Evolutionary conservation across 2,888 invertebrate genomes (phyloP), one percentile per base, ranked within the genome.

Genomic region (Nomada fabriciana): DNA sequence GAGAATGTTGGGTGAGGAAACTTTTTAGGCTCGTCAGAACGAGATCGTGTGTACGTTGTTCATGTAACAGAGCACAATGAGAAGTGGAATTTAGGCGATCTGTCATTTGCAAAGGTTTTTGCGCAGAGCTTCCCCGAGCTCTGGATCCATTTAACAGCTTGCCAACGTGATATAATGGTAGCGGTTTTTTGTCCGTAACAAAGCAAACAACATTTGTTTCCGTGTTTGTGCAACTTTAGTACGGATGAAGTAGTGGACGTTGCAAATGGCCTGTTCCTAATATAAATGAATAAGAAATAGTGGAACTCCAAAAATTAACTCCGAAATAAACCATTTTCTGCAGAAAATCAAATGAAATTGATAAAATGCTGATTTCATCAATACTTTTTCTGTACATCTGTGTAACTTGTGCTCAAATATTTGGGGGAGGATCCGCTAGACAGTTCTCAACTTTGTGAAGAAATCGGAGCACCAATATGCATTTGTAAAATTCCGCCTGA

Each of bases 21-120:
- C 71, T 71, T 79, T 78, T 65, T 53, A 52, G 5, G 29, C 36
- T 42, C 57, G 69, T 53, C 70, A 79, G 79, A 18, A 43, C 10
- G 50, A 20, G 42, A 23, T 15, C 15, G 29, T 25, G 77, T 15
- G 42, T 9, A 13, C 52, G 52, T 13, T n/a, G 50, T 29, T 29
- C 52, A 53, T 57, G 23, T 25, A 65, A 47, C 29, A 11, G 23
- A 52, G 9, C n/a, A 52, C 59, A 52, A 68, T 64, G 60, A 52
- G 18, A 59, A 11, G 20, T 36, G 59, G 36, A 78, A 63, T 59
- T 64, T 50, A 25, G 57, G 42, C 23, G 50, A 47, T 53, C 42
- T 15, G 47, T 79, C 74, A 50, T 60, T 77, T 64, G 23, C 20
- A 20, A 53, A 55, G 63, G n/a, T 76, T 57, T 72, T 36, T 63